A percentile compares a stretch with the other conserved stretches of the same genome.
These are phyloP conservation scores for Chirona hameri DNA, from an alignment of 2,888 invertebrate genomes.

Conservation along the genomic window DNA sequence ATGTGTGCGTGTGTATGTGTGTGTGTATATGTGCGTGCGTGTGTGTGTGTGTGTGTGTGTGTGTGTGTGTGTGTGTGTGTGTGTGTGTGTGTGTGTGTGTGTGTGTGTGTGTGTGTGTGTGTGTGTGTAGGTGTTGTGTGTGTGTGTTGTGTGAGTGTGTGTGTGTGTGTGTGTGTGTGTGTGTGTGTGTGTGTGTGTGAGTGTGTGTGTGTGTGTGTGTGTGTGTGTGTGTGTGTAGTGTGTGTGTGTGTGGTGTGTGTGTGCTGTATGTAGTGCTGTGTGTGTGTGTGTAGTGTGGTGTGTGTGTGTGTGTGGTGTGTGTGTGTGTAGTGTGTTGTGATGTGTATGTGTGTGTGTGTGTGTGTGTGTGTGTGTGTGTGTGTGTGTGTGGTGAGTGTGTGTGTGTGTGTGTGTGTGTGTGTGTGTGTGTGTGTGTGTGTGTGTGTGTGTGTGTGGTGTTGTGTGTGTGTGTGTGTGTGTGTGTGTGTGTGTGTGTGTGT, in stretches of 20 bases:
- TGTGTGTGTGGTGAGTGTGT: not conserved
- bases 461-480: not conserved
- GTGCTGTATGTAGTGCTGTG: not conserved
- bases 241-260: not conserved
- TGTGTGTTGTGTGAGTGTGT: too few relatives aligned
- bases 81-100: not conserved
- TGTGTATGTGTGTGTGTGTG: not conserved
- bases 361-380: not conserved
- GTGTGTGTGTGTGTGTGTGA: slow-evolving; percentile 2
- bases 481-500: not conserved
- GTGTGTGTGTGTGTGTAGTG: not conserved
- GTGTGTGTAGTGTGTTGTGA: slow-evolving; percentile 1
- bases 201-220: slow-evolving; percentile 1
- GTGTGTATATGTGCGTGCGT: not conserved
- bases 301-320: not conserved
- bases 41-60: not conserved
- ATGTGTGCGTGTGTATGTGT: not conserved
- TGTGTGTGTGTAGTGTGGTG: not conserved
- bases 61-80: not conserved
- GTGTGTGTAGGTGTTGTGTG: too few relatives aligned
- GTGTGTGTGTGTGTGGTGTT: not conserved
- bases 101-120: slow-evolving; percentile 8
- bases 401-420: slow-evolving; percentile 1
- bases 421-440: not conserved
- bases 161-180: not conserved